Percentiles rank a stretch among this genome's conserved stretches.
Conservation (phyloP, 1,140 invertebrate genomes). For the Neelides sp. region DNA sequence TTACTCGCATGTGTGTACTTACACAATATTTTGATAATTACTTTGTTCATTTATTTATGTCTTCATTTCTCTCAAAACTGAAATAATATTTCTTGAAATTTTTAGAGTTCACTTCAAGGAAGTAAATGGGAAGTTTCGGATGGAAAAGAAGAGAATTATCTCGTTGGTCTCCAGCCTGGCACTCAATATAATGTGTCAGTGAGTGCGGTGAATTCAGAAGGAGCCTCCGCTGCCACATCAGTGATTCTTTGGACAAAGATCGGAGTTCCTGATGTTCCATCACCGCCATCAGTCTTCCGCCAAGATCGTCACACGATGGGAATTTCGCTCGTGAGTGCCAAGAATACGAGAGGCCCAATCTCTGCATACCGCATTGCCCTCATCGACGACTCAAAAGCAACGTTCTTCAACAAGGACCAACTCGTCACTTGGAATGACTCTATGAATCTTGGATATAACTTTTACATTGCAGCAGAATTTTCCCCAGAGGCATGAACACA, state of each 20-base stretch:
- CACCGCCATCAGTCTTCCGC: constrained; percentile 47
- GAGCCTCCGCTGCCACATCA: constrained; percentile 44
- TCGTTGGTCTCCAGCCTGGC: constrained; percentile 54
- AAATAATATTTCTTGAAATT: constrained; percentile 31
- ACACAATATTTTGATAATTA: no score
- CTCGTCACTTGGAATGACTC: constrained; percentile 47
- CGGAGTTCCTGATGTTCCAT: constrained; percentile 53
- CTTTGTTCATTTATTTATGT: no score
- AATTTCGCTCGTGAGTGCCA: constrained; percentile 46
- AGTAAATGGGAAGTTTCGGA: constrained; percentile 38
- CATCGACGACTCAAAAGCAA: constrained; percentile 47
- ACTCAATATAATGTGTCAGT: constrained; percentile 58
- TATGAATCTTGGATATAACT: constrained; percentile 47
- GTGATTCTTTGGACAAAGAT: constrained; percentile 50
- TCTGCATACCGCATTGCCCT: constrained; percentile 57
- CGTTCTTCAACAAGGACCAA: constrained; percentile 44
- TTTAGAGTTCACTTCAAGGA: constrained; percentile 4
- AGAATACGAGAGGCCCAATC: constrained; percentile 60
- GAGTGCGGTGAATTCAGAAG: constrained; percentile 47
- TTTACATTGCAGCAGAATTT: constrained; percentile 68
- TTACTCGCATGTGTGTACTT: constrained; percentile 18
- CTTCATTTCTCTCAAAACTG: no score
- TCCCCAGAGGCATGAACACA: constrained; percentile 39
- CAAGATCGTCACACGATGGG: constrained; percentile 45
- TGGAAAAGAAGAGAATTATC: constrained; percentile 34